Conservation (phyloP, 2,888 invertebrate genomes). For the Arenicola marina region DNA sequence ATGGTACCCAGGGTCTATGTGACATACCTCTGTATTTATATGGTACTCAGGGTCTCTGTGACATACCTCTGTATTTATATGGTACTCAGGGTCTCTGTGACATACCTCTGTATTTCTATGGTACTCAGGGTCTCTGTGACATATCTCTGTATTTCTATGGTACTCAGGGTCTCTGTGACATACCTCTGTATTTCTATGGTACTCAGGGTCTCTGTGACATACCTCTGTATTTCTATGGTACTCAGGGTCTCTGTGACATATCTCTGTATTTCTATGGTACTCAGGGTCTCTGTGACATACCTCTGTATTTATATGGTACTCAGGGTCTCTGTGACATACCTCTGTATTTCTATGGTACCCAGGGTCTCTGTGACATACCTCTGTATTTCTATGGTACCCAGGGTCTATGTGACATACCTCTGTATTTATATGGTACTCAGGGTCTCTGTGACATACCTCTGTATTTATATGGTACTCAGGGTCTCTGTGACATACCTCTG, state of each 20-base stretch:
- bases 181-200: conserved; percentile 93
- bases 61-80: conserved; percentile 94
- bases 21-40: conserved; percentile 92
- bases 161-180: conserved; percentile 92
- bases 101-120: conserved; percentile 91
- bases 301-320: conserved; percentile 93
- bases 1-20: conserved; percentile 94
- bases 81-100: conserved; percentile 91
- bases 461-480: conserved; percentile 91
- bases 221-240: conserved; percentile 90
- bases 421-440: conserved; percentile 94
- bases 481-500: conserved; percentile 95
- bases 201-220: conserved; percentile 93
- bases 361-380: conserved; percentile 92
- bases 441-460: conserved; percentile 92
- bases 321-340: conserved; percentile 91
- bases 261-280: conserved; percentile 93
- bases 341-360: conserved; percentile 92
- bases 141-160: conserved; percentile 90
- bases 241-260: conserved; percentile 92
- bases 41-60: conserved; percentile 91
- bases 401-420: conserved; percentile 89
- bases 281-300: conserved; percentile 92
- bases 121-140: conserved; percentile 94
- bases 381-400: conserved; percentile 94